Evolutionary conservation across 2,888 invertebrate genomes (phyloP), one percentile per base, ranked within the genome.

Genomic region (Hypercompe scribonia): DNA sequence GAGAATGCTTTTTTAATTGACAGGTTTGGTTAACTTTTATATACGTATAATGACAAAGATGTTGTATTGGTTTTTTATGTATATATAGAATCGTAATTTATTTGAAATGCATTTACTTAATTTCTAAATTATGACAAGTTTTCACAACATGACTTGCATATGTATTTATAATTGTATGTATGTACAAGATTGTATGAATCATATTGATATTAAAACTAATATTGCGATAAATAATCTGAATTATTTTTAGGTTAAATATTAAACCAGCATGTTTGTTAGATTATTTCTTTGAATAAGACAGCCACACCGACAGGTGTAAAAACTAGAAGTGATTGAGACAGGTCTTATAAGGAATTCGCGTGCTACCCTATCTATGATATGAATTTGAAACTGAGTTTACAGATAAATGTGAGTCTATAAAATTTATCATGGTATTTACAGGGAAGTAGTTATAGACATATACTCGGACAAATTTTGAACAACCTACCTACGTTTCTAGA

Each of bases 131-230:
- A 66, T 58, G 33, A 66, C 71, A 61, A 58, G 58, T 65, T 66
- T 24, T 18, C 65, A 54, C 18, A 54, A 70, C 54, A 50, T 36
- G 36, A 61, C 66, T 15, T 24, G 42, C 31, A 21, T 42, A 21
- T 65, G 65, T 65, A 65, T 64, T 42, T 70, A 63, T 64, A 33
- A 46, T 24, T 70, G 64, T 70, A 33, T 74, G 64, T 79, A 74
- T 74, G 67, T 81, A 76, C 71, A 71, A 46, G 66, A 74, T 81
- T 75, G 70, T 84, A 81, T 74, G 42, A 72, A 74, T 66, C 68
- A 31, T 70, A 63, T 36, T 64, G n/a, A 46, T 54, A 36, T 70
- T 54, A 34, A 61, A 70, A 36, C 24, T 65, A 21, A 65, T 70
- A 70, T 65, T 70, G 34, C 34, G 33, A 65, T 70, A 70, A 70